phyloP scores from a whole-genome alignment of 2,797 vertebrate species.

The Caiman crocodilus region DNA sequence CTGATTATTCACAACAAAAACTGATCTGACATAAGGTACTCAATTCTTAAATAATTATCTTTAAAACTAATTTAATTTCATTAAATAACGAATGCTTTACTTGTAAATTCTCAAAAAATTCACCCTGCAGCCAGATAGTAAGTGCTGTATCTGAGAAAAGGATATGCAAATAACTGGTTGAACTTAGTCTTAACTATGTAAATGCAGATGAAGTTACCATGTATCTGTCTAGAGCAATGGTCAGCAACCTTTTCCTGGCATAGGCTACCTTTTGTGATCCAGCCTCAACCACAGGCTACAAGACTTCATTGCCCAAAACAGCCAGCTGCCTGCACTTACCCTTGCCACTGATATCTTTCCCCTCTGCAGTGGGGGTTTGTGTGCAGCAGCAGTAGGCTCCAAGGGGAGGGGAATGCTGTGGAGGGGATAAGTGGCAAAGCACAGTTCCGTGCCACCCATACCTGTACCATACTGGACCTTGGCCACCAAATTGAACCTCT shows the following conservation, averaged over 20 bases:
- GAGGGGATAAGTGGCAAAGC: no score
- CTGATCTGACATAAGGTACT: not conserved
- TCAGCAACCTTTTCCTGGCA: not conserved
- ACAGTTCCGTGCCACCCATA: no score
- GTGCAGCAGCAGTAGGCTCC: no score
- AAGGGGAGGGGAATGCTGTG: not conserved
- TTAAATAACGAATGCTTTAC: not conserved
- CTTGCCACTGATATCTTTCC: no score
- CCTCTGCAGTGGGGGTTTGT: no score
- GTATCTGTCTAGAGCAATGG: not conserved
- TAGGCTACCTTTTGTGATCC: not conserved
- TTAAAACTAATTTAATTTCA: not conserved
- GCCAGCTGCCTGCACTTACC: no score
- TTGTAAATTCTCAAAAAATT: not conserved
- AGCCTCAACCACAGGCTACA: not conserved
- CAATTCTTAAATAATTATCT: not conserved
- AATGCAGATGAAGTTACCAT: not conserved
- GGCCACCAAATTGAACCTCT: no score
- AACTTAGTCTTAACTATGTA: not conserved
- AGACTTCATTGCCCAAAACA: not conserved
- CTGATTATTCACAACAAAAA: not conserved
- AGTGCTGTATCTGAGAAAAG: not conserved
- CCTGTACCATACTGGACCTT: no score
- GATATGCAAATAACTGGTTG: constrained; percentile 9
- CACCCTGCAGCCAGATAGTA: not conserved